Percentiles rank a stretch among this genome's conserved stretches.
These are phyloP conservation scores for Menidia beryllina DNA, from an alignment of 2,113 vertebrate species.

Conservation along the genomic window DNA sequence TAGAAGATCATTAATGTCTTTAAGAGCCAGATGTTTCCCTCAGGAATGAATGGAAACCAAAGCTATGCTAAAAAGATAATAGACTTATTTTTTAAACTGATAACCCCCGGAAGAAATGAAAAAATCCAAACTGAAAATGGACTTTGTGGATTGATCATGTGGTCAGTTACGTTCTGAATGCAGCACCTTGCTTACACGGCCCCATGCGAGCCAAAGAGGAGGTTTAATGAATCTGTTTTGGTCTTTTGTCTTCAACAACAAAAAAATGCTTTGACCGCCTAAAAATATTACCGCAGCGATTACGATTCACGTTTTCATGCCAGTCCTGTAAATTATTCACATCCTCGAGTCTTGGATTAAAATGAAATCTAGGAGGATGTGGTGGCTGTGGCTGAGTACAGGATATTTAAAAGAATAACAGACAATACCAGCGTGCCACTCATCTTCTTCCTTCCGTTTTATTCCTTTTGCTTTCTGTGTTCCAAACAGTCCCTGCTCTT, in stretches of 20 bases:
- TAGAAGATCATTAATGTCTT: no score
- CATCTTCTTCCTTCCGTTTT: background rate
- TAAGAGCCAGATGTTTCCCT: no score
- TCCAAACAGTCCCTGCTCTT: slow-evolving; percentile 15
- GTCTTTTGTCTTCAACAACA: background rate
- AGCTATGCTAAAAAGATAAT: no score
- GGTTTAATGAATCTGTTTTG: background rate
- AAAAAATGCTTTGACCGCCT: background rate
- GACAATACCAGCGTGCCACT: background rate
- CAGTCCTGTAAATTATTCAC: slow-evolving; percentile 3
- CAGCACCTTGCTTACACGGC: background rate
- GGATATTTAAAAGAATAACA: background rate
- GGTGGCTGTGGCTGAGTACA: background rate
- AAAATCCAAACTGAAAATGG: background rate
- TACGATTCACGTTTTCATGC: background rate
- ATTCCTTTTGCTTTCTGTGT: background rate
- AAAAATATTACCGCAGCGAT: slow-evolving; percentile 9
- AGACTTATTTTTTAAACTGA: no score
- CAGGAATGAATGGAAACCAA: no score
- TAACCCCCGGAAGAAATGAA: no score
- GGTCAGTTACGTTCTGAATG: background rate
- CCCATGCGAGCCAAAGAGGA: background rate
- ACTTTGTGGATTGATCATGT: background rate
- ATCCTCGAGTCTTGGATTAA: background rate
- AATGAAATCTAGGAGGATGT: background rate